phyloP scores from a whole-genome alignment of 2,888 invertebrate genomes.

The Eilema sororculum region DNA sequence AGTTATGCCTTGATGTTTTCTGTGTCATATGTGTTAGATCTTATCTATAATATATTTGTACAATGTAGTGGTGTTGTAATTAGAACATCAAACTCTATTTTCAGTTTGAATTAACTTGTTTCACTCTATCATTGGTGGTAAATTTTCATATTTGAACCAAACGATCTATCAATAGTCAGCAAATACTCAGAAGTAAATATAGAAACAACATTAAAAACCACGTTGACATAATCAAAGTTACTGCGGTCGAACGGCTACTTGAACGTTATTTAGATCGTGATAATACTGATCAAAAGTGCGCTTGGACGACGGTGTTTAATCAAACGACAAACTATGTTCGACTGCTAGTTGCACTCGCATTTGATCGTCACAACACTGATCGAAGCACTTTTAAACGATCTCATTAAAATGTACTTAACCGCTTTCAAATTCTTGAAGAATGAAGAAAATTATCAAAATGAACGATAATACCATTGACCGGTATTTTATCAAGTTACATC shows the following conservation, averaged over 20 bases:
- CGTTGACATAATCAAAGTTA: neutral
- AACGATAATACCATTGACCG: neutral
- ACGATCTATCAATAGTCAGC: no score
- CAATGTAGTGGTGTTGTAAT: constrained; percentile 6
- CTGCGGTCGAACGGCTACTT: neutral
- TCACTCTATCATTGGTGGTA: neutral
- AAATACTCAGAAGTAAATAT: no score
- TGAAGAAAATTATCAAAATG: neutral
- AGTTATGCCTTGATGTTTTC: constrained; percentile 4
- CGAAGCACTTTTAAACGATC: no score
- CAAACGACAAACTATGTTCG: neutral
- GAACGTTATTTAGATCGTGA: no score
- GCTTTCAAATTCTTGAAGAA: neutral
- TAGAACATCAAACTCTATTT: neutral
- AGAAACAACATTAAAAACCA: no score
- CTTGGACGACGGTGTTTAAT: neutral
- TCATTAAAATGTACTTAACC: no score
- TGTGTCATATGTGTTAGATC: constrained; percentile 3
- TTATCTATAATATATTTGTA: constrained; percentile 10
- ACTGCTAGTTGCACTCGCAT: neutral
- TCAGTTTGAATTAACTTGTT: neutral
- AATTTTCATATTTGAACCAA: neutral
- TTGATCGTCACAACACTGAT: neutral
- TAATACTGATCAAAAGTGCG: neutral
- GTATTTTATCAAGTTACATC: neutral